Evolutionary conservation across 2,888 invertebrate species (phyloP), one percentile per base, ranked within the genome.

Genomic region (Heliconius cydno): DNA sequence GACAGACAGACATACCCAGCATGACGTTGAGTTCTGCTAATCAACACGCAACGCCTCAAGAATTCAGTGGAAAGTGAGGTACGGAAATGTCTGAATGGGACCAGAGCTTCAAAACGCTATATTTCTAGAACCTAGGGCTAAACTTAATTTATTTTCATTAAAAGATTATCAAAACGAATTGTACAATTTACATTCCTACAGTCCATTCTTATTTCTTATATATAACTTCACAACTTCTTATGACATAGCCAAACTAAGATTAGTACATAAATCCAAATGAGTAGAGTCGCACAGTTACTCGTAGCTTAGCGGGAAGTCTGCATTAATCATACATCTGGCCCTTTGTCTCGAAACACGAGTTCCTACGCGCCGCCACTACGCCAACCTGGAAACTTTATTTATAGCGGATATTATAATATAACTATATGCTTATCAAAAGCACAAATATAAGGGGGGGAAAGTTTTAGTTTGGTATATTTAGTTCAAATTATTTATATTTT

Each of bases 271-370:
- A 89, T 87, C 87, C 87, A 85, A 86, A 85, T 85, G 85, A 79
- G 68, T 74, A 34, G 66, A 74, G 76, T 73, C 73, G 70, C 70
- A 76, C 80, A 80, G 78, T 79, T 84, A 34, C 34, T 0, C 34
- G 34, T 34, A 83, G 83, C 85, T 88, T 84, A 85, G 85, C 86
- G 86, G 89, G 88, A 90, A 89, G 88, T 87, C 86, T 83, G 83
- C 88, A 92, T 93, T 93, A 90, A 92, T 94, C 93, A 93, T 92
- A 91, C 89, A 93, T 92, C 90, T 90, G 87, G 88, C 90, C 92
- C 91, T 92, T 93, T 91, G 91, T 90, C 87, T 60, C 63, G 68
- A 30, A 46, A 60, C 79, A 79, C 78, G 34, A 75, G 75, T 75
- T 74, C 67, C 71, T 67, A 46, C 66, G 46, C 75, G 75, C 65